A percentile compares a stretch with the other conserved stretches of the same genome.
Conservation (phyloP, 2,113 vertebrate genomes). For the Ifrita kowaldi region DNA sequence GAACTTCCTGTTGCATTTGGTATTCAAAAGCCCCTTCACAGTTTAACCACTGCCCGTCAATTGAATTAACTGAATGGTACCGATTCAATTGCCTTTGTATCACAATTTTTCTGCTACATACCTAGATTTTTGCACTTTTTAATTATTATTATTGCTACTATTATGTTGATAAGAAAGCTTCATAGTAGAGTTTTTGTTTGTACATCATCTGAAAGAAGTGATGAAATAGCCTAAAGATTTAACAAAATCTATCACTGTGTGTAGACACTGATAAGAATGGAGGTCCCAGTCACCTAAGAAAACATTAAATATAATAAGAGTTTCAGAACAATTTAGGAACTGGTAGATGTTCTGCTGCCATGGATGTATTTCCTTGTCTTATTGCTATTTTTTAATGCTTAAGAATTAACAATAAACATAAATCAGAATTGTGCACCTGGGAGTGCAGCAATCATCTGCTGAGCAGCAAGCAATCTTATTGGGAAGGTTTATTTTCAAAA, state of each 20-base stretch:
- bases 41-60: neutral
- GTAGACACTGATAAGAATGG: neutral
- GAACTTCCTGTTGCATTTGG: neutral
- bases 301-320: neutral
- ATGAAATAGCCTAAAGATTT: neutral
- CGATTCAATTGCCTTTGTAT: neutral
- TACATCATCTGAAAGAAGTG: neutral
- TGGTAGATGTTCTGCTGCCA: neutral
- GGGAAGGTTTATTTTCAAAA: neutral
- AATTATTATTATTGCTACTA: neutral
- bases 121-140: neutral
- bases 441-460: neutral
- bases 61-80: neutral
- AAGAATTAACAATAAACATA: neutral
- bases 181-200: neutral
- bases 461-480: neutral
- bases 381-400: neutral
- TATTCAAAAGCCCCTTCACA: neutral
- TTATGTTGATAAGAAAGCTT: neutral
- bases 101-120: rapidly evolving
- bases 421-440: neutral
- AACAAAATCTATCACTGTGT: neutral
- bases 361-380: neutral
- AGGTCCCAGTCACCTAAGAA: neutral
- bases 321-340: neutral